phyloP scores from a whole-genome alignment of 1,140 invertebrate genomes.

The Drosophila pandora region DNA sequence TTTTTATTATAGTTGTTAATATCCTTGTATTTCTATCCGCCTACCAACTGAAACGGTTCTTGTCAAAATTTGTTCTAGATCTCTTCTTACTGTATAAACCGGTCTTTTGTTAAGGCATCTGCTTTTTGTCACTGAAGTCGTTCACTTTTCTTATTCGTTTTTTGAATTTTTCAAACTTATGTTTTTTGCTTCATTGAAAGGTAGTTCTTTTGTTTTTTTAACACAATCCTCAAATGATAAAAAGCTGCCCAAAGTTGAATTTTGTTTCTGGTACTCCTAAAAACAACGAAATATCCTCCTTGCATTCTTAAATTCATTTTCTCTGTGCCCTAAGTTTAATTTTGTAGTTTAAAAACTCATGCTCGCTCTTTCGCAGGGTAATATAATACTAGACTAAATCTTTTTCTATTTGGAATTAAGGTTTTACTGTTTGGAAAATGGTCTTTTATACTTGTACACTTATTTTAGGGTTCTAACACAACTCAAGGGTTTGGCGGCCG shows the following conservation, averaged over 20 bases:
- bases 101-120: conserved; percentile 82
- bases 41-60: conserved; percentile 65
- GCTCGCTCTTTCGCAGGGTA: conserved; percentile 28
- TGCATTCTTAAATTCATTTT: conserved; percentile 57
- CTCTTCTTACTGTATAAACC: conserved; percentile 70
- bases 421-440: conserved; percentile 27
- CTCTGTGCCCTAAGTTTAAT: conserved; percentile 72
- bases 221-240: conserved; percentile 34
- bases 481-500: conserved; percentile 54
- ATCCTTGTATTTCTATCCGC: conserved; percentile 52
- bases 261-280: conserved; percentile 78
- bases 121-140: conserved; percentile 79
- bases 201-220: conserved; percentile 47
- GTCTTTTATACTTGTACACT: neutral
- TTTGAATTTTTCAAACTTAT: conserved; percentile 46
- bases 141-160: conserved; percentile 49
- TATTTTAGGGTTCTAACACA: conserved; percentile 17
- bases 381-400: conserved; percentile 54
- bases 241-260: conserved; percentile 28
- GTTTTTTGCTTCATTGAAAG: conserved; percentile 36
- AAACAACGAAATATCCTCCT: conserved; percentile 78
- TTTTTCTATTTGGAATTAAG: conserved; percentile 55
- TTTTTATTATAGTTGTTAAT: conserved; percentile 60
- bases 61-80: conserved; percentile 58
- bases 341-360: conserved; percentile 57